Conservation (phyloP, 23 tunicate species). For the Styela clava region DNA sequence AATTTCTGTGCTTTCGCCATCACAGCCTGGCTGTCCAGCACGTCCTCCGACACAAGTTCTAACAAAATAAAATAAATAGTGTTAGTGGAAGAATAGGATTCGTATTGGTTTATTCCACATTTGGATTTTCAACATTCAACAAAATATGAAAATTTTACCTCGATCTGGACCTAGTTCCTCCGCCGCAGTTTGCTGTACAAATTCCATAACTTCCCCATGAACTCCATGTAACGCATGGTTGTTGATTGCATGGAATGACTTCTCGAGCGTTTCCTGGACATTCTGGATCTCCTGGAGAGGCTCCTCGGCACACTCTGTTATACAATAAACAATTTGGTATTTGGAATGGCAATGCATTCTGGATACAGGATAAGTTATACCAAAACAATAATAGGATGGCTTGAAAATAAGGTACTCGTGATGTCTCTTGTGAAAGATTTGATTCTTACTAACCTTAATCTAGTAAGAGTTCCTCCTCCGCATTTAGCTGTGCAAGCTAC, state of each 20-base stretch:
- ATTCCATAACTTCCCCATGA: slow-evolving; percentile 3
- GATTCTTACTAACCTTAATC: slow-evolving; percentile 14
- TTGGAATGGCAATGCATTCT: no score
- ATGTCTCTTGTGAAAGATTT: no score
- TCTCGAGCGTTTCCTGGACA: slow-evolving; percentile 32
- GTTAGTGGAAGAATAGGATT: no score
- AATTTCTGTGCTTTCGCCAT: slow-evolving; percentile 19
- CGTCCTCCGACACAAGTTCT: slow-evolving; percentile 59
- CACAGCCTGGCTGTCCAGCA: slow-evolving; percentile 62
- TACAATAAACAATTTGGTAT: neutral
- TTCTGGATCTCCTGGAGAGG: neutral
- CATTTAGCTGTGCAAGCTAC: slow-evolving; percentile 16
- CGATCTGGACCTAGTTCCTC: slow-evolving; percentile 21
- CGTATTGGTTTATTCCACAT: no score
- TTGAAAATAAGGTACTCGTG: no score
- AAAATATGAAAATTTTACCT: neutral
- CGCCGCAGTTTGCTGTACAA: slow-evolving; percentile 12
- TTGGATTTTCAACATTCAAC: slow-evolving; percentile 46
- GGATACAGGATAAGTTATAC: no score
- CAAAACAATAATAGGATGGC: no score
- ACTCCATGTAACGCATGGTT: slow-evolving; percentile 48
- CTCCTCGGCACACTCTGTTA: slow-evolving; percentile 26
- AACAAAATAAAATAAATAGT: neutral
- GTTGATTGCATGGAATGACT: slow-evolving; percentile 25
- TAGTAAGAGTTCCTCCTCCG: slow-evolving; percentile 24